These are phyloP conservation scores for Temnothorax rugatulus DNA, from an alignment of 2,888 invertebrate genomes.

Conservation along the genomic window DNA sequence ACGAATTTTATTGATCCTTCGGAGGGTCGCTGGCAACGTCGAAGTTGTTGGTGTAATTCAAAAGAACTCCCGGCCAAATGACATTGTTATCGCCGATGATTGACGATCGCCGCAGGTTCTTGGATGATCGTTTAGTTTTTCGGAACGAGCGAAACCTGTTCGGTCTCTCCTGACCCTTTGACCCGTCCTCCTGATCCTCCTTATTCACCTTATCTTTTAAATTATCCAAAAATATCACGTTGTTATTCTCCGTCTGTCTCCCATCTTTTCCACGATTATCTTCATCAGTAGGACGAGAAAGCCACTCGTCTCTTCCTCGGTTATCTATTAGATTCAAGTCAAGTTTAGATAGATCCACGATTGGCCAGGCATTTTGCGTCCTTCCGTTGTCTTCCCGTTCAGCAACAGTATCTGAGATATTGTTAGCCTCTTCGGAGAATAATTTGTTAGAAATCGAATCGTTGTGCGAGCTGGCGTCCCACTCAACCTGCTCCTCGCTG, in stretches of 20 bases:
- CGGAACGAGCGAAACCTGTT: constrained; percentile 58
- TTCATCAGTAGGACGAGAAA: not conserved
- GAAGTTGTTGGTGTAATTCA: constrained; percentile 76
- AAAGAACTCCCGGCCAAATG: constrained; percentile 73
- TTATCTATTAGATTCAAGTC: constrained; percentile 58
- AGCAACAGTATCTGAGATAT: constrained; percentile 10
- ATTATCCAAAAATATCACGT: not conserved
- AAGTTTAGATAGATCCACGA: constrained; percentile 74
- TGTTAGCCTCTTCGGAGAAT: constrained; percentile 12
- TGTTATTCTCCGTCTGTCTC: constrained; percentile 51
- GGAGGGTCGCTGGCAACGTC: constrained; percentile 61
- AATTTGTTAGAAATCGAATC: constrained; percentile 53
- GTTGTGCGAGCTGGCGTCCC: constrained; percentile 60
- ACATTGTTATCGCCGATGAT: constrained; percentile 71
- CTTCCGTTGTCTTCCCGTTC: not conserved
- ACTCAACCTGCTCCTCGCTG: constrained; percentile 73
- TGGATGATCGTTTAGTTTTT: constrained; percentile 49
- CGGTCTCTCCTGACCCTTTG: not conserved
- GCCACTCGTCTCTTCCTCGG: not conserved
- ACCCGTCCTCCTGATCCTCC: not conserved
- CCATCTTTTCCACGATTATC: not conserved
- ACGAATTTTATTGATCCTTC: constrained; percentile 30
- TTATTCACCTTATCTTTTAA: not conserved
- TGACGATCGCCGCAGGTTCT: constrained; percentile 13
- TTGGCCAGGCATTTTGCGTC: constrained; percentile 69